These are phyloP conservation scores for Choloepus didactylus DNA, from an alignment of 2,797 vertebrate species.

Conservation along the genomic window DNA sequence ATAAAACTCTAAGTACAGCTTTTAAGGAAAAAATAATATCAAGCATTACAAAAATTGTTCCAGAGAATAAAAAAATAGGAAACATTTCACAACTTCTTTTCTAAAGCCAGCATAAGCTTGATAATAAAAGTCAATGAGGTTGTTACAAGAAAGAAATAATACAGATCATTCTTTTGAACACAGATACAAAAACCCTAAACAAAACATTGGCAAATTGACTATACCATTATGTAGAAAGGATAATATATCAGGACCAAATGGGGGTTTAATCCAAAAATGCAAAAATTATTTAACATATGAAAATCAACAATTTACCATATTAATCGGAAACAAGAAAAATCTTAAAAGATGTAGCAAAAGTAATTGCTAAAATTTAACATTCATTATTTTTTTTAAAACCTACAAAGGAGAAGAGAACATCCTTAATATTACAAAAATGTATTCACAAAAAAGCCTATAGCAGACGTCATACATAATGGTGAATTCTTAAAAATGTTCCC, in stretches of 20 bases:
- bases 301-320: background rate
- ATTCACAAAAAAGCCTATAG: background rate
- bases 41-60: no score
- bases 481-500: background rate
- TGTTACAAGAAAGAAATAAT: background rate
- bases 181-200: background rate
- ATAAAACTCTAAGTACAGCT: no score
- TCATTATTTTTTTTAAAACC: no score
- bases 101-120: background rate
- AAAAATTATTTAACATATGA: background rate
- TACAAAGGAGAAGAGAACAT: no score
- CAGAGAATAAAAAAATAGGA: no score
- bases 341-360: background rate
- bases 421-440: background rate
- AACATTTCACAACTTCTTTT: no score
- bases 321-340: conserved; percentile 21
- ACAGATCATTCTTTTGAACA: background rate
- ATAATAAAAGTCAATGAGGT: background rate
- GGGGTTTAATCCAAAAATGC: background rate
- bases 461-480: no score
- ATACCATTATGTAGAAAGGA: background rate
- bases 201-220: conserved; percentile 11
- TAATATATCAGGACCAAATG: background rate
- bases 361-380: background rate
- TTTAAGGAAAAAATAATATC: no score